Conservation (phyloP, 2,888 invertebrate genomes). For the Agonopterix arenella region DNA sequence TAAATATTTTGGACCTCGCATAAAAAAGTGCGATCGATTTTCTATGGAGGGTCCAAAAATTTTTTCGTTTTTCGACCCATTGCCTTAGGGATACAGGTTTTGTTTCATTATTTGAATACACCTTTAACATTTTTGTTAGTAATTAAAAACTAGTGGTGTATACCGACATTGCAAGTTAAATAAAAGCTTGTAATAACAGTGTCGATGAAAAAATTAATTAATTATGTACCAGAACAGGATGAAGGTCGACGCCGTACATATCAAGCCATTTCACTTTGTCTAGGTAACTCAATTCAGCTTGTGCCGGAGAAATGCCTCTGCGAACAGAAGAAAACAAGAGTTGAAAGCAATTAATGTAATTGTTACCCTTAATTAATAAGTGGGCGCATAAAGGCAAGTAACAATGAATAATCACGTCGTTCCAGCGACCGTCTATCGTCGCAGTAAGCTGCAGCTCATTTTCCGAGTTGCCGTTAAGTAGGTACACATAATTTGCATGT, state of each 20-base stretch:
- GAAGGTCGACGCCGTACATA: slow-evolving; percentile 98
- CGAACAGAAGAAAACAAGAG: slow-evolving; percentile 26
- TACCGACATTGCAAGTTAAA: too few relatives aligned
- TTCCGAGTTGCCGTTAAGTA: slow-evolving; percentile 48
- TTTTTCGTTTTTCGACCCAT: too few relatives aligned
- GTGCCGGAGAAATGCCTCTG: slow-evolving; percentile 92
- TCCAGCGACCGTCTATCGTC: slow-evolving; percentile 18
- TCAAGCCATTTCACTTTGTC: slow-evolving; percentile 99
- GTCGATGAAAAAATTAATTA: background rate
- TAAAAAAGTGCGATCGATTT: too few relatives aligned
- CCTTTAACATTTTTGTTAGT: too few relatives aligned
- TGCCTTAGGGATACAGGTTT: too few relatives aligned
- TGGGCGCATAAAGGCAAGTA: slow-evolving; percentile 37
- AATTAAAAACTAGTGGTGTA: too few relatives aligned
- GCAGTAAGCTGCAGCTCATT: slow-evolving; percentile 36
- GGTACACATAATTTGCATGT: slow-evolving; percentile 72
- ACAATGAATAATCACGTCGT: slow-evolving; percentile 46
- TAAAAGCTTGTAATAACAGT: too few relatives aligned
- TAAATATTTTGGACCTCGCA: too few relatives aligned
- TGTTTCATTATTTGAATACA: too few relatives aligned
- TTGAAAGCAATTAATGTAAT: slow-evolving; percentile 35
- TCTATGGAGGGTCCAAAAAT: too few relatives aligned
- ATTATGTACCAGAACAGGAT: slow-evolving; percentile 89
- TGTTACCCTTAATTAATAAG: slow-evolving; percentile 47
- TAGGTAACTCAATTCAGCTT: slow-evolving; percentile 95